Evolutionary conservation across 2,888 invertebrate genomes (phyloP).

Genomic region (Lepidochrysops patricia): DNA sequence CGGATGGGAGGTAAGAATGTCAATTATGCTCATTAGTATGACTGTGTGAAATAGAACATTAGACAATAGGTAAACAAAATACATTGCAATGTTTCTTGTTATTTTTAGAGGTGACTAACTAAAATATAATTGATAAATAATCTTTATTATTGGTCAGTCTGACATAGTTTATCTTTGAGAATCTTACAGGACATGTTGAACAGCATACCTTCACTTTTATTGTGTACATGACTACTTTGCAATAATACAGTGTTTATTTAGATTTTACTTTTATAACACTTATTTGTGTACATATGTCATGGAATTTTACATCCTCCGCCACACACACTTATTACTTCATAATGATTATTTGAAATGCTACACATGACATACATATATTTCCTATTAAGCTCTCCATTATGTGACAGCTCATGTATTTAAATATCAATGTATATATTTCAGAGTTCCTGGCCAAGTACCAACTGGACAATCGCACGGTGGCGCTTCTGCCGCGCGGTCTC

Average conservation of each 20-base stretch:
- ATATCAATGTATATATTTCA: constrained; percentile 49
- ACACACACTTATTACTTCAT: too few species aligned
- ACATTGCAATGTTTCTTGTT: not conserved
- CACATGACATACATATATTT: too few species aligned
- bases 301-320: too few species aligned
- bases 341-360: too few species aligned
- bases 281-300: too few species aligned
- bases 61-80: not conserved
- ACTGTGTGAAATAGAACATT: not conserved
- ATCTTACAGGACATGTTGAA: too few species aligned
- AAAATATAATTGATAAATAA: not conserved
- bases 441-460: constrained; percentile 84
- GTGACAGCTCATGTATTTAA: not conserved
- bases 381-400: too few species aligned
- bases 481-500: constrained; percentile 90
- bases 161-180: too few species aligned
- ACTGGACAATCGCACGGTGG: constrained; percentile 85
- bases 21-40: not conserved
- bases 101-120: not conserved
- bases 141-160: not conserved
- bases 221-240: too few species aligned
- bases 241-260: too few species aligned
- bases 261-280: too few species aligned
- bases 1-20: constrained; percentile 79
- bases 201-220: too few species aligned